These are phyloP conservation scores for Polyergus mexicanus DNA, from an alignment of 1,140 invertebrate genomes.

Conservation along the genomic window DNA sequence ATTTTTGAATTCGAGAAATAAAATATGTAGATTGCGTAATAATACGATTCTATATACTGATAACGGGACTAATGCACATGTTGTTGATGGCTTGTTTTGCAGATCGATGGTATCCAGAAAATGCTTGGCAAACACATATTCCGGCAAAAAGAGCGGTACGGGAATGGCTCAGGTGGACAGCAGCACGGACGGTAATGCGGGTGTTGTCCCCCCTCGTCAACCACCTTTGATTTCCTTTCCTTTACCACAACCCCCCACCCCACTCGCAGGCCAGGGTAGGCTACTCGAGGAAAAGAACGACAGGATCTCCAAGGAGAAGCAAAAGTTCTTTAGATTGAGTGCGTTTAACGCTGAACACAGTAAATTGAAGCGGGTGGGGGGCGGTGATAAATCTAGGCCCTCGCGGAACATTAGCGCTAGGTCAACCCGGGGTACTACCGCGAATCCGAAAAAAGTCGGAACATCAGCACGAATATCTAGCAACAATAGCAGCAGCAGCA, in stretches of 20 bases:
- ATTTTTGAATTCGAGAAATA: not conserved
- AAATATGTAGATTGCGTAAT: not conserved
- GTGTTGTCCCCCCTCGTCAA: conserved; percentile 87
- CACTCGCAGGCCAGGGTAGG: conserved; percentile 84
- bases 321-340: conserved; percentile 93
- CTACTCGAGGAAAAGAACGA: conserved; percentile 89
- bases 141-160: conserved; percentile 79
- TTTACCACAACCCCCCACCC: conserved; percentile 84
- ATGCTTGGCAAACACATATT: conserved; percentile 76
- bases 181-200: conserved; percentile 89
- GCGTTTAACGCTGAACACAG: conserved; percentile 89
- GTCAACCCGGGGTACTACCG: conserved; percentile 72
- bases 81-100: conserved; percentile 30
- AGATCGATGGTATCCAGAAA: conserved; percentile 84
- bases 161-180: conserved; percentile 85
- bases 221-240: conserved; percentile 84
- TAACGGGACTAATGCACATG: not conserved
- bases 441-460: conserved; percentile 65
- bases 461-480: conserved; percentile 68
- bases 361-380: conserved; percentile 85
- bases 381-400: conserved; percentile 77
- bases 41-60: not conserved
- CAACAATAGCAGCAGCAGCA: conserved; percentile 79
- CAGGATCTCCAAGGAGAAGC: conserved; percentile 94
- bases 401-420: conserved; percentile 73